phyloP scores from a whole-genome alignment of 2,888 invertebrate species.

The Allophyes oxyacanthae region DNA sequence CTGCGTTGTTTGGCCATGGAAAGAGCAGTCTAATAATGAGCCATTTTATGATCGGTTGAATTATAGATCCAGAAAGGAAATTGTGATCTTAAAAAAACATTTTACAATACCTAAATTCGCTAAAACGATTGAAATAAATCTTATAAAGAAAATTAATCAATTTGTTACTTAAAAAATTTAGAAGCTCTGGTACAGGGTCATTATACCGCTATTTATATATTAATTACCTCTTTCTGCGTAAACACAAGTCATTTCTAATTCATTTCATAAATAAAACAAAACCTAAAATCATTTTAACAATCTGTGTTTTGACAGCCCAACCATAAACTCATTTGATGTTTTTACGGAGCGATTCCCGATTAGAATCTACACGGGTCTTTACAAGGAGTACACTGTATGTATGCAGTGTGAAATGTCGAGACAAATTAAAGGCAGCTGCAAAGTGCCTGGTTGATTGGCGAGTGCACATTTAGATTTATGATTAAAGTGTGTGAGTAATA shows the following conservation, averaged over 20 bases:
- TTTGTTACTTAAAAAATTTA: too few relatives aligned
- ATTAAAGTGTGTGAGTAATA: slow-evolving; percentile 64
- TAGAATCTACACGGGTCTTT: slow-evolving; percentile 55
- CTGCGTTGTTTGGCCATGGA: neutral
- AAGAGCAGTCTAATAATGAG: neutral
- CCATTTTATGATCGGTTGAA: too few relatives aligned
- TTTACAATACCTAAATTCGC: too few relatives aligned
- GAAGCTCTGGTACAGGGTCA: too few relatives aligned
- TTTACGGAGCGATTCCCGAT: slow-evolving; percentile 56
- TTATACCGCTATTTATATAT: too few relatives aligned
- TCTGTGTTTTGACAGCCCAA: slow-evolving; percentile 22
- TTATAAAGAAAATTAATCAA: too few relatives aligned
- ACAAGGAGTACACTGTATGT: slow-evolving; percentile 58
- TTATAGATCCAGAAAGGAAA: too few relatives aligned
- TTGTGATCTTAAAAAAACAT: too few relatives aligned
- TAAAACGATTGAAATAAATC: too few relatives aligned
- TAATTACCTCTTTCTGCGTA: neutral
- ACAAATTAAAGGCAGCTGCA: slow-evolving; percentile 85
- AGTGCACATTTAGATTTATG: slow-evolving; percentile 80
- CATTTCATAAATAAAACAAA: slow-evolving; percentile 14
- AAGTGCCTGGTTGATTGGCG: slow-evolving; percentile 76
- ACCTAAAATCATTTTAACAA: slow-evolving; percentile 5
- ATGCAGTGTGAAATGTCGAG: slow-evolving; percentile 75
- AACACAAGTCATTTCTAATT: neutral
- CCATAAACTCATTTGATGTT: slow-evolving; percentile 46